phyloP scores from a whole-genome alignment of 1,140 invertebrate genomes.

The Drosophila cardini region DNA sequence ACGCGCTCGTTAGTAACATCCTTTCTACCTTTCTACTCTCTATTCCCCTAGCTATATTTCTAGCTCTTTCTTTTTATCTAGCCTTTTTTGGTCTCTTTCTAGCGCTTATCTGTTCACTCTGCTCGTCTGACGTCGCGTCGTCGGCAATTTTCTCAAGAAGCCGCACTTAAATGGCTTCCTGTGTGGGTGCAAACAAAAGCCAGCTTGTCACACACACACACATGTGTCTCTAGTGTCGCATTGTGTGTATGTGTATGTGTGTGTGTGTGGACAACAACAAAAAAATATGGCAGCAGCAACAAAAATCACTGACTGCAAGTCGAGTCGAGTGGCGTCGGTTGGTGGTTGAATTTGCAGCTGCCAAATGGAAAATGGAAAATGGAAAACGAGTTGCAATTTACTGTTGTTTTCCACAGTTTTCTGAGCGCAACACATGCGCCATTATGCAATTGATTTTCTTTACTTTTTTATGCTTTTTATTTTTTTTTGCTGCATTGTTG shows the following conservation, averaged over 20 bases:
- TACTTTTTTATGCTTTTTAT: conserved; percentile 53
- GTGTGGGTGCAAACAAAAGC: conserved; percentile 79
- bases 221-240: conserved; percentile 28
- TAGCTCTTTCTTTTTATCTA: conserved; percentile 9
- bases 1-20: conserved; percentile 72
- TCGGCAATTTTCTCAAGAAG: conserved; percentile 83
- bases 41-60: conserved; percentile 1
- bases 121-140: conserved; percentile 30
- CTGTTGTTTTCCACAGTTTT: conserved; percentile 32
- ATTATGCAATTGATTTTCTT: conserved; percentile 83
- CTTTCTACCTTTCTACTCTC: conserved; percentile 2
- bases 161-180: conserved; percentile 84
- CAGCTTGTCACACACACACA: conserved; percentile 47
- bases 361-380: conserved; percentile 57
- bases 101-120: conserved; percentile 42
- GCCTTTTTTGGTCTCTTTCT: conserved; percentile 13
- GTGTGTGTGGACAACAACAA: conserved; percentile 60
- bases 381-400: conserved; percentile 76
- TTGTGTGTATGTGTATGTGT: conserved; percentile 32
- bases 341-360: conserved; percentile 66
- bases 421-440: conserved; percentile 80
- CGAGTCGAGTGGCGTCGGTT: conserved; percentile 56
- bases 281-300: conserved; percentile 66
- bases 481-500: conserved; percentile 58
- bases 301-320: conserved; percentile 67